Evolutionary conservation across 2,797 vertebrate species (phyloP).

Genomic region (Silurus lanzhouensis): DNA sequence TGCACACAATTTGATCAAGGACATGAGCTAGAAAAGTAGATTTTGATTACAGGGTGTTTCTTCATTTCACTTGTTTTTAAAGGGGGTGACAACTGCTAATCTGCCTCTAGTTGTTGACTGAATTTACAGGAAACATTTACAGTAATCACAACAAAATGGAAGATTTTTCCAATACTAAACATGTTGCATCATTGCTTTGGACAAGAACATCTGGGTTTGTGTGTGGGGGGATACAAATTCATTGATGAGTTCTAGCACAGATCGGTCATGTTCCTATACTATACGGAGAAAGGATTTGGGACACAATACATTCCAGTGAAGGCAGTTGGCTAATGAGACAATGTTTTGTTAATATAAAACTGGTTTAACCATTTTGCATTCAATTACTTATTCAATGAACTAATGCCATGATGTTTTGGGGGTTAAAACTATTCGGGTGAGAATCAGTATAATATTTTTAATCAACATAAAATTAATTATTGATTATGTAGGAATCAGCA

Average conservation of each 20-base stretch:
- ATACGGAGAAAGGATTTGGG: too few relatives aligned
- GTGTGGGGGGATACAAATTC: neutral
- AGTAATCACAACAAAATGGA: neutral
- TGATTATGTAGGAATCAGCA: too few relatives aligned
- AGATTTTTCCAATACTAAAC: neutral
- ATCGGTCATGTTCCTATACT: neutral
- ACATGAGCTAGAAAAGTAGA: neutral
- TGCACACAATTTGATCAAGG: neutral
- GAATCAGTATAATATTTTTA: too few relatives aligned
- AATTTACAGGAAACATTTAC: neutral
- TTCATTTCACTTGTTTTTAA: neutral
- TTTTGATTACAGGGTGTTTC: neutral
- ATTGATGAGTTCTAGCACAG: neutral
- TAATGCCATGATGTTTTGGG: too few relatives aligned
- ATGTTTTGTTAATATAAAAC: too few relatives aligned
- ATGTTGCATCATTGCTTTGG: neutral
- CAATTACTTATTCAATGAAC: too few relatives aligned
- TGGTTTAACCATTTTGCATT: too few relatives aligned
- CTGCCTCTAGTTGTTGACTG: neutral
- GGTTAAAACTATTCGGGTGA: too few relatives aligned
- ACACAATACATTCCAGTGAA: too few relatives aligned
- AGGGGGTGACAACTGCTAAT: neutral
- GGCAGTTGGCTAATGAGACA: too few relatives aligned
- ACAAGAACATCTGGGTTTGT: neutral
- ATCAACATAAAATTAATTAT: too few relatives aligned